Evolutionary conservation across 2,888 invertebrate genomes (phyloP), one percentile per base, ranked within the genome.

Genomic region (Synergus gifuensis): DNA sequence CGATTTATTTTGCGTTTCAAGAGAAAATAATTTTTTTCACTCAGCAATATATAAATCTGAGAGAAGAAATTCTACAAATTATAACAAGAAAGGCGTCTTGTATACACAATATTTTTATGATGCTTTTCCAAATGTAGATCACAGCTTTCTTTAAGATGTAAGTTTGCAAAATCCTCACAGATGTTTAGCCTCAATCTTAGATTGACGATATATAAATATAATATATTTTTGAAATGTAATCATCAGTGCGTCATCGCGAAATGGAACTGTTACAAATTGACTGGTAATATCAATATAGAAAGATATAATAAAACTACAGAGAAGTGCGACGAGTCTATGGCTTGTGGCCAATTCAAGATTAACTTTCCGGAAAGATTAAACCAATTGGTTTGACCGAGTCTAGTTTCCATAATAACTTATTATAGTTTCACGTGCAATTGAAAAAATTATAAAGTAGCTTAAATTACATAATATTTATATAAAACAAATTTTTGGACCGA

Each of bases 341-440:
- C 84, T 81, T 49, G 60, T 60, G 67, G 82, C 84, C 84, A 84
- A 83, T 83, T 82, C 81, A 81, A 83, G 82, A 84, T 84, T 83
- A 83, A 83, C 81, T 82, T 81, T 84, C 80, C 78, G 78, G 81
- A 82, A 82, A 80, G 80, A 81, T 84, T 79, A 81, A 82, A 82
- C 82, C 82, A 79, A 83, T 82, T 83, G 82, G 79, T 83, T 79
- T 82, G 79, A 69, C 81, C 76, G 79, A 73, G 69, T 73, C 69
- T 73, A 36, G 49, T n/a, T 36, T 73, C 49, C 36, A 36, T 73
- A 54, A 54, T 54, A 54, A 40, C 54, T 49, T 54, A 69, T 49
- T 69, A 49, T 18, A 3, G 5, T 58, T 36, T 36, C 49, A 40
- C 28, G 1, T 64, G 40, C 58, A 58, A 14, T 14, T 58, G 18